Conservation (phyloP, 2,797 vertebrate species). For the Coluber constrictor region DNA sequence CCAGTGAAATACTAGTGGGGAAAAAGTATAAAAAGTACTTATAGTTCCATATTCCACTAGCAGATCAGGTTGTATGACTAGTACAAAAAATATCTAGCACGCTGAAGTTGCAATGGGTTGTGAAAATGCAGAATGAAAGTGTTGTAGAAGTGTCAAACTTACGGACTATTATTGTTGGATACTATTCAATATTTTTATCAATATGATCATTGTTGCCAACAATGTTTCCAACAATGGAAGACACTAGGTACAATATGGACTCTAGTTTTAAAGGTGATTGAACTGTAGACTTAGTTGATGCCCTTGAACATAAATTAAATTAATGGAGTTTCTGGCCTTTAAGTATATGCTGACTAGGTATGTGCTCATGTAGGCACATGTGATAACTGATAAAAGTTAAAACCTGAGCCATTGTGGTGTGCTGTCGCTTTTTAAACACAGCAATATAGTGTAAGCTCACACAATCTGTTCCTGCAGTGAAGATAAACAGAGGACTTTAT, state of each 20-base stretch:
- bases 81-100: neutral
- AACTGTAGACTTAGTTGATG: neutral
- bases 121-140: neutral
- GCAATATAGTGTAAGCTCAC: constrained; percentile 22
- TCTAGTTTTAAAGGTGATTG: neutral
- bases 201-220: constrained; percentile 40
- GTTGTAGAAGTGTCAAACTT: neutral
- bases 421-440: neutral
- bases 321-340: neutral
- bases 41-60: neutral
- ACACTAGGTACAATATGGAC: neutral
- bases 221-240: neutral
- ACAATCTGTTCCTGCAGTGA: neutral
- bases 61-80: neutral
- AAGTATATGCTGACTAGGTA: neutral
- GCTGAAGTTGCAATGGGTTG: neutral
- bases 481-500: constrained; percentile 37
- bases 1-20: neutral
- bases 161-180: neutral
- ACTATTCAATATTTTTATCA: constrained; percentile 31
- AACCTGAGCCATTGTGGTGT: neutral
- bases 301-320: neutral
- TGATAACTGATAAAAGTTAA: constrained; percentile 7
- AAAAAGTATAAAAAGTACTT: neutral
- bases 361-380: neutral